Evolutionary conservation across 2,888 invertebrate species (phyloP).

Genomic region (Nephrotoma appendiculata): DNA sequence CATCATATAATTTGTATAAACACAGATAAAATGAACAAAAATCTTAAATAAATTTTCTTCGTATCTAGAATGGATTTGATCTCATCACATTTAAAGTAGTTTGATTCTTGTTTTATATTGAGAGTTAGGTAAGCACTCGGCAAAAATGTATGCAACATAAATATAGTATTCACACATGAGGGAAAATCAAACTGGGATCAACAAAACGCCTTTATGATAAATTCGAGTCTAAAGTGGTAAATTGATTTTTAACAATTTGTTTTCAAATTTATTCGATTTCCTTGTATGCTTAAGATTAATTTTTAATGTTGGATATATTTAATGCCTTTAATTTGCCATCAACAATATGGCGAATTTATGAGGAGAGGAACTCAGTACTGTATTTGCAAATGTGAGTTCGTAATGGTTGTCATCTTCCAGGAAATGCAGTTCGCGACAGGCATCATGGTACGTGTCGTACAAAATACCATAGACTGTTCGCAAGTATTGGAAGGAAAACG

Average conservation of each 20-base stretch:
- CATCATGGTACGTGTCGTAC: too few species aligned
- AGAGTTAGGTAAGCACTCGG: background rate
- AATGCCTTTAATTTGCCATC: too few species aligned
- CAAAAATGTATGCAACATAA: background rate
- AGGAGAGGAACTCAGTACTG: too few species aligned
- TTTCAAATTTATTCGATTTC: background rate
- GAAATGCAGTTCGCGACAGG: too few species aligned
- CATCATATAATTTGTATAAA: background rate
- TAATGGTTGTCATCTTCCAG: too few species aligned
- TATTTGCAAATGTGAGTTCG: too few species aligned
- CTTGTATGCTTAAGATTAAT: too few species aligned
- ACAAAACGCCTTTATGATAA: background rate
- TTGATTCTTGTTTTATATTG: background rate
- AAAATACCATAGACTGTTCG: too few species aligned
- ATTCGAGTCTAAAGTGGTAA: background rate
- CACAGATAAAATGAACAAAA: background rate
- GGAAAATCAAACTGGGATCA: background rate
- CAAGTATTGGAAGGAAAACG: too few species aligned
- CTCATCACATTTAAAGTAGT: background rate
- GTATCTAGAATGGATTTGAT: background rate
- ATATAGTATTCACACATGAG: background rate
- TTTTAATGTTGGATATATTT: too few species aligned
- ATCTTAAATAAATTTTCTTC: background rate
- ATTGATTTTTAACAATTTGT: too few species aligned
- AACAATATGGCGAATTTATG: too few species aligned